A percentile compares a stretch with the other conserved stretches of the same genome.
Evolutionary conservation across 2,113 vertebrate genomes (phyloP).

Genomic region (Cervus canadensis): DNA sequence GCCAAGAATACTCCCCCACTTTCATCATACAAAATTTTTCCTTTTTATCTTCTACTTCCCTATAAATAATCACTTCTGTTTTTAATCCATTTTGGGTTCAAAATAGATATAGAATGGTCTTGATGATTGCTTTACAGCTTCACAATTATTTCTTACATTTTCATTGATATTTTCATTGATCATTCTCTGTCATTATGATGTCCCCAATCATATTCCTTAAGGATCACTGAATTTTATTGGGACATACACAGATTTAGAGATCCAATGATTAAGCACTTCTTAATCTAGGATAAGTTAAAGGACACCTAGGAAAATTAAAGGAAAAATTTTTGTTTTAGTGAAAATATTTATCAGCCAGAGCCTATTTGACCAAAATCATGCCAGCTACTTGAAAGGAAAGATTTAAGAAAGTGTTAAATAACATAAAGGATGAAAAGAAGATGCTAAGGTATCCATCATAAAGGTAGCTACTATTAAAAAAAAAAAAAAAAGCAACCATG

Average conservation of each 20-base stretch:
- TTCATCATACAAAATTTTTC: background rate
- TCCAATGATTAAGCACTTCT: background rate
- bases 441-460: background rate
- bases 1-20: slow-evolving; percentile 22
- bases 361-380: background rate
- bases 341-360: background rate
- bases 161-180: background rate
- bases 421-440: background rate
- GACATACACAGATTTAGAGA: background rate
- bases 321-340: background rate
- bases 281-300: background rate
- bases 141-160: background rate
- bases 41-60: background rate
- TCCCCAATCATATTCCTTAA: background rate
- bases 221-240: background rate
- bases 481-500: background rate
- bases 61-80: slow-evolving; percentile 48
- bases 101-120: background rate
- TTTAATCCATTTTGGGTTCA: background rate
- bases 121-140: background rate
- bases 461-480: background rate
- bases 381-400: background rate
- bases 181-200: background rate
- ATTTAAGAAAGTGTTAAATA: background rate
- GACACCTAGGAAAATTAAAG: background rate